Evolutionary conservation across 2,888 invertebrate genomes (phyloP).

Genomic region (Sicus ferrugineus): DNA sequence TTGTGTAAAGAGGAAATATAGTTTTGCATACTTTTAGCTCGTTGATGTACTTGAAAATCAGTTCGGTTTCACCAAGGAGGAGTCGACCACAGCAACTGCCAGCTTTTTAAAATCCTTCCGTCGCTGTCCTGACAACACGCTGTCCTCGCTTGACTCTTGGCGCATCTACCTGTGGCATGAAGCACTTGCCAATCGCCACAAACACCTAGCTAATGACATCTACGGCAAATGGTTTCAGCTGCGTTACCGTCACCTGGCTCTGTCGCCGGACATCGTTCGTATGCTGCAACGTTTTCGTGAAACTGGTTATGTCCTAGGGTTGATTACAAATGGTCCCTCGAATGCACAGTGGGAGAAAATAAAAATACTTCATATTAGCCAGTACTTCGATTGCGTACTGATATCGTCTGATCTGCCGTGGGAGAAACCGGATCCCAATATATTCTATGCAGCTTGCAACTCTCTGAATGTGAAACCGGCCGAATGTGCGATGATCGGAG

Average conservation of each 20-base stretch:
- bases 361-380: conserved; percentile 72
- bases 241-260: conserved; percentile 78
- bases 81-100: conserved; percentile 72
- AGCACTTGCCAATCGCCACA: conserved; percentile 77
- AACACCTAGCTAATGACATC: conserved; percentile 76
- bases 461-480: conserved; percentile 77
- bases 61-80: conserved; percentile 73
- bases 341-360: conserved; percentile 91
- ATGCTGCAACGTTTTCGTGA: conserved; percentile 76
- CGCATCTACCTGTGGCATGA: conserved; percentile 79
- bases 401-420: conserved; percentile 85
- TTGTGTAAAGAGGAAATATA: not conserved
- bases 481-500: conserved; percentile 86
- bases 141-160: conserved; percentile 79
- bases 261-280: conserved; percentile 73
- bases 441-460: conserved; percentile 83
- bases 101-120: conserved; percentile 79
- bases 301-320: conserved; percentile 75
- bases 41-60: conserved; percentile 66
- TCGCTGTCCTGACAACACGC: conserved; percentile 80
- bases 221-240: conserved; percentile 81
- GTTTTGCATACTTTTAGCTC: conserved; percentile 49
- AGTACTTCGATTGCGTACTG: conserved; percentile 80
- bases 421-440: conserved; percentile 85
- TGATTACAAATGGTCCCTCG: conserved; percentile 88